Evolutionary conservation across 2,113 vertebrate genomes (phyloP).

Genomic region (Sciurus niger): DNA sequence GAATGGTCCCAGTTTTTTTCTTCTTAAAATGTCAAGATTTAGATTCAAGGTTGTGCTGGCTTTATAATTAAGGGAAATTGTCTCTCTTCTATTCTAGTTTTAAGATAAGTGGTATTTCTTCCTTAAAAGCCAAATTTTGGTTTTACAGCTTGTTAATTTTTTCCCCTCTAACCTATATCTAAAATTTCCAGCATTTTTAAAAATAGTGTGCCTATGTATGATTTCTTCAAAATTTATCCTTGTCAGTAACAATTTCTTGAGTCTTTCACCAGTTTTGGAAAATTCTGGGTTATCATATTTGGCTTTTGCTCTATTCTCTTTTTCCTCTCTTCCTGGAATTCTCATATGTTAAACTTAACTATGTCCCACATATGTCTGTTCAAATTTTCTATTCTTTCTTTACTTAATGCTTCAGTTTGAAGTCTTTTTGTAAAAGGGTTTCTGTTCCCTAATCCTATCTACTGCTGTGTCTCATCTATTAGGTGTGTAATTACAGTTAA

Average conservation of each 20-base stretch:
- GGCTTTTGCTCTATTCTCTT: background rate
- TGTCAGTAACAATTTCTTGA: background rate
- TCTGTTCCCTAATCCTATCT: background rate
- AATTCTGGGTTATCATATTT: background rate
- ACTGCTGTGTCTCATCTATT: background rate
- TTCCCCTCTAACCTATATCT: background rate
- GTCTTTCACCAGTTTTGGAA: background rate
- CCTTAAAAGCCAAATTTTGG: background rate
- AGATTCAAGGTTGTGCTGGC: constrained; percentile 1
- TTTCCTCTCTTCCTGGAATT: background rate
- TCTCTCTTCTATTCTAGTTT: background rate
- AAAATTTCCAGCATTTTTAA: background rate
- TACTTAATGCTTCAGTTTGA: background rate
- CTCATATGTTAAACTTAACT: background rate
- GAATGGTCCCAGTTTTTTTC: background rate
- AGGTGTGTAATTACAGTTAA: no score
- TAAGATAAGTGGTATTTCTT: background rate
- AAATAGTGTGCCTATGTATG: no score
- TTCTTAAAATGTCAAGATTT: background rate
- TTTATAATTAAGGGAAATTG: background rate
- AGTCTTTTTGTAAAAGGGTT: background rate
- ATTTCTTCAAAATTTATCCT: background rate
- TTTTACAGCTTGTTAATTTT: background rate
- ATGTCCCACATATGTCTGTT: background rate
- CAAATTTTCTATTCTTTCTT: background rate